phyloP scores from a whole-genome alignment of 2,888 invertebrate genomes.

The Drosophila atripex region DNA sequence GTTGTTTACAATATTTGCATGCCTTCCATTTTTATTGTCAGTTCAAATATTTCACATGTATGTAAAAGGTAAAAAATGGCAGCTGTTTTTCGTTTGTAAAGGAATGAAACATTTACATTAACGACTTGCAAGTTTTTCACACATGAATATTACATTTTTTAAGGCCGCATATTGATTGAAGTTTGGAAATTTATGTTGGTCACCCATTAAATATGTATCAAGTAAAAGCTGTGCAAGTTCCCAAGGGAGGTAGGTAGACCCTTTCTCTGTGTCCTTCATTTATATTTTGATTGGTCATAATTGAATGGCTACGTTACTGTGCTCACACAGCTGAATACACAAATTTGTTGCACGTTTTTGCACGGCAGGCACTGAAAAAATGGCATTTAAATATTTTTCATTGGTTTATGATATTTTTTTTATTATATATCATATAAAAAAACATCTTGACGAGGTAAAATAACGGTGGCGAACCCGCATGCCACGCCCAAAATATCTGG shows the following conservation, averaged over 20 bases:
- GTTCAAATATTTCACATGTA: slow-evolving; percentile 3
- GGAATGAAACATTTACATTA: slow-evolving; percentile 2
- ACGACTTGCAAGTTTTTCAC: slow-evolving; percentile 9
- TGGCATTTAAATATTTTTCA: neutral
- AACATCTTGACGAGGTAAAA: no score
- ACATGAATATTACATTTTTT: slow-evolving; percentile 3
- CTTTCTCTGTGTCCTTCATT: slow-evolving; percentile 1
- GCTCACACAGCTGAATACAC: slow-evolving; percentile 15
- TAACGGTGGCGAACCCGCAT: no score
- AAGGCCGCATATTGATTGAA: slow-evolving; percentile 22
- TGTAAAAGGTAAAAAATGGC: slow-evolving; percentile 33
- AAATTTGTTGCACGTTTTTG: slow-evolving; percentile 59
- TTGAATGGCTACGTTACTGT: slow-evolving; percentile 26
- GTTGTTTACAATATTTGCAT: neutral
- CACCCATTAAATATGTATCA: slow-evolving; percentile 35
- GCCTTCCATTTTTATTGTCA: neutral
- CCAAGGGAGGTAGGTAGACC: slow-evolving; percentile 14
- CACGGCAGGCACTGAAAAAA: slow-evolving; percentile 48
- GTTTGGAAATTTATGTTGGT: slow-evolving; percentile 30
- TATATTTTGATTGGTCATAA: slow-evolving; percentile 38
- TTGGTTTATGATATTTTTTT: no score
- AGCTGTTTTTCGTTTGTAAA: slow-evolving; percentile 45
- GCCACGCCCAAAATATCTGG: no score
- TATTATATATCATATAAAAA: no score
- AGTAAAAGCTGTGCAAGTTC: slow-evolving; percentile 13